Evolutionary conservation across 1,140 invertebrate genomes (phyloP), one percentile per base, ranked within the genome.

Genomic region (Zaprionus nigranus): DNA sequence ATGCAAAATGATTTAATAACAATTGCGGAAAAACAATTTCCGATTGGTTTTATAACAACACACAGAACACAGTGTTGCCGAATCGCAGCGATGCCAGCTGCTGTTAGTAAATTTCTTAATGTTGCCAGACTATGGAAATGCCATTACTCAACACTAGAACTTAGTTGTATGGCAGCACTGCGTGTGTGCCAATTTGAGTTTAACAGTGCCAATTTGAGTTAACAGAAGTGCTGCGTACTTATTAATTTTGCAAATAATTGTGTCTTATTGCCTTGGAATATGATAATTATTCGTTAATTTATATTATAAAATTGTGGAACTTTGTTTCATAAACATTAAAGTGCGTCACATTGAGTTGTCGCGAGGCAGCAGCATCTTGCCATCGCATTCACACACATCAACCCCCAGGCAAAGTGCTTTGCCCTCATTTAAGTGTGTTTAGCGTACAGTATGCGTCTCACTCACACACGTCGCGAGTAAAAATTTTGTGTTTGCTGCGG

Each of bases 361-460:
- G 64, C 58, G 61, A 72, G 56, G 68, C 58, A 59, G 40, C 43
- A 43, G 30, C 51, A 34, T 78, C 58, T 74, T 43, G 77, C 24
- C 62, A 36, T 83, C 81, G 34, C 81, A 51, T 46, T 87, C 78
- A 2, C 78, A 53, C 80, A 36, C 81, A 81, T 40, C 53, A 43
- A 57, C 66, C 43, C 63, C 26, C 22, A 43, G 49, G 54, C 67
- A 82, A 78, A 75, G 84, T 87, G 83, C 83, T 88, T 87, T 87
- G 84, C 84, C 85, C 84, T 81, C 85, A 87, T 87, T 87, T 88
- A 87, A 75, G 67, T 83, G 76, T 73, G 76, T 78, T 80, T 73
- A 82, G 58, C 49, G 67, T 76, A 79, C 75, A 81, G 66, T 79
- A 78, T 84, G 80, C 83, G 70, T 86, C 83, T 73, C 83, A 70